Conservation (phyloP, 2,113 vertebrate species). For the Onychorhynchus coronatus region DNA sequence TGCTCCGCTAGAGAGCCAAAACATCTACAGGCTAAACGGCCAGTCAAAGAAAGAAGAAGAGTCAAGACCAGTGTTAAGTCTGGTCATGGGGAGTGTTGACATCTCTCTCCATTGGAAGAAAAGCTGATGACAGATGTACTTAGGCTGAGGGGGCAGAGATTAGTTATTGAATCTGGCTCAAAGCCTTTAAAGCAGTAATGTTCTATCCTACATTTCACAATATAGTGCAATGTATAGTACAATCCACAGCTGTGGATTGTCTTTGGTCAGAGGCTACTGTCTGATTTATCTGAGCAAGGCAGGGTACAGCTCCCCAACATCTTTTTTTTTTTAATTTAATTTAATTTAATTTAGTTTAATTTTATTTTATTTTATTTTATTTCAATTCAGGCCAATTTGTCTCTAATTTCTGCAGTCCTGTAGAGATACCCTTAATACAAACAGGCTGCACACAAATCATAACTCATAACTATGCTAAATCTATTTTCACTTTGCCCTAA, state of each 20-base stretch:
- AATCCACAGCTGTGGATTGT: background rate
- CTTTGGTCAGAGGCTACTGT: background rate
- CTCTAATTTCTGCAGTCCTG: background rate
- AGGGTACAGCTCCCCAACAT: background rate
- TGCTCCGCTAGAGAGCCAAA: background rate
- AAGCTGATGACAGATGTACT: background rate
- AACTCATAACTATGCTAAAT: background rate
- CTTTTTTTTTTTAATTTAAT: rapidly evolving
- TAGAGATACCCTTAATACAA: background rate
- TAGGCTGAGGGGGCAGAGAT: background rate
- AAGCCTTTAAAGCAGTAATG: background rate
- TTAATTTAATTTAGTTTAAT: too few species aligned
- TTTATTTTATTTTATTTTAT: background rate
- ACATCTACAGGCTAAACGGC: background rate
- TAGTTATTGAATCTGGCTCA: background rate
- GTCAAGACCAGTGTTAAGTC: background rate
- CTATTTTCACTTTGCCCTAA: background rate
- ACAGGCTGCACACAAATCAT: background rate
- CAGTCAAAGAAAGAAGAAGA: background rate
- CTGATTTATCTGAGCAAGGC: background rate
- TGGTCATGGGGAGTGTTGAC: background rate
- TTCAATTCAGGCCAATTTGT: background rate
- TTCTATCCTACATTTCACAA: background rate
- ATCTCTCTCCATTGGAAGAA: background rate
- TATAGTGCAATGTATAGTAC: too few species aligned